phyloP scores from a whole-genome alignment of 2,113 vertebrate species.

The Bostrychus sinensis region DNA sequence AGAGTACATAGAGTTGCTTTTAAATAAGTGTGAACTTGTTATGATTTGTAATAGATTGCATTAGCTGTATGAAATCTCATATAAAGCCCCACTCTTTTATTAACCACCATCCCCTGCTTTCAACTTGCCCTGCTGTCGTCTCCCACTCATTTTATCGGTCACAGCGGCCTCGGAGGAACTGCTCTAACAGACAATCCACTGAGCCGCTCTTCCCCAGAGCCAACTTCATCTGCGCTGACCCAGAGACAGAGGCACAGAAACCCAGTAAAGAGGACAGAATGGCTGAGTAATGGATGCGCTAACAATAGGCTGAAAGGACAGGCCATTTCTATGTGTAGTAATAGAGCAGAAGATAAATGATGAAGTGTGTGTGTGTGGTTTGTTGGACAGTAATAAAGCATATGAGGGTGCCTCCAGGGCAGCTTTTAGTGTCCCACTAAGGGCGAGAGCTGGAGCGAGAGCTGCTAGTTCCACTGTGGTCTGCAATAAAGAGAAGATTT shows the following conservation, averaged over 20 bases:
- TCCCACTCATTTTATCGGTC: constrained; percentile 12
- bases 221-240: constrained; percentile 46
- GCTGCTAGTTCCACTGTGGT: background rate
- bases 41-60: background rate
- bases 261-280: background rate
- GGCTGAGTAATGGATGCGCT: constrained; percentile 19
- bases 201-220: constrained; percentile 32
- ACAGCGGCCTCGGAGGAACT: constrained; percentile 15
- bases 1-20: background rate
- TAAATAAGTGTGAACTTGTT: background rate
- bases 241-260: constrained; percentile 5
- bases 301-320: constrained; percentile 34
- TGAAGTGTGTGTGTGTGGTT: constrained; percentile 13
- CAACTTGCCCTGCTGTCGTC: background rate
- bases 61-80: background rate
- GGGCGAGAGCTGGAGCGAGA: background rate
- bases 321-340: constrained; percentile 13
- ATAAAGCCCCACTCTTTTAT: background rate
- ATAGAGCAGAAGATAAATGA: constrained; percentile 21
- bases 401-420: constrained; percentile 38
- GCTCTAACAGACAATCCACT: constrained; percentile 42
- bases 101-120: background rate
- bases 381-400: constrained; percentile 33
- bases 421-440: constrained; percentile 36
- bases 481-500: constrained; percentile 7